Evolutionary conservation across 2,113 vertebrate genomes (phyloP).

Genomic region (Psittacara wagleri): DNA sequence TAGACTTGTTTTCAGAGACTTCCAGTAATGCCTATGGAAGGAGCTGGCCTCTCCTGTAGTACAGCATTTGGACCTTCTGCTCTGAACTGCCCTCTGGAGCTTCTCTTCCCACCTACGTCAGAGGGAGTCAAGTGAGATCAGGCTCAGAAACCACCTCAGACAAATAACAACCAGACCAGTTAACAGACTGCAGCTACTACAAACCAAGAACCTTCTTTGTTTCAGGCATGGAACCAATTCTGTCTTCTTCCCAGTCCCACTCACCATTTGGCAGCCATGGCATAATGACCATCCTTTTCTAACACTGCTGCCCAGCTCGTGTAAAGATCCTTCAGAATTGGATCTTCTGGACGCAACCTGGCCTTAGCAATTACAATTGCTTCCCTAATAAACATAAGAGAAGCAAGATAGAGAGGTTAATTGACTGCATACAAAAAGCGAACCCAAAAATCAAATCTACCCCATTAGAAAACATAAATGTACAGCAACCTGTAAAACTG

Average conservation of each 20-base stretch:
- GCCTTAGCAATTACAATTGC: constrained; percentile 91
- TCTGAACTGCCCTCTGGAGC: background rate
- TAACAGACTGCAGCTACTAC: background rate
- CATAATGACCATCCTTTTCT: constrained; percentile 92
- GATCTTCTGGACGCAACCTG: constrained; percentile 86
- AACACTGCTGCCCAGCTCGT: constrained; percentile 85
- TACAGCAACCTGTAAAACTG: constrained; percentile 86
- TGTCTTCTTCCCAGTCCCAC: background rate
- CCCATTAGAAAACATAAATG: background rate
- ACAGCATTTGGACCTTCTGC: background rate
- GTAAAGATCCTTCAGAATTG: constrained; percentile 85
- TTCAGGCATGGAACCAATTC: background rate
- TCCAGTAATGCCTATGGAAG: background rate
- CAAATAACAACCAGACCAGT: background rate
- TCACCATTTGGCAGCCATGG: constrained; percentile 93
- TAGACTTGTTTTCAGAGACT: background rate
- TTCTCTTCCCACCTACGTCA: background rate
- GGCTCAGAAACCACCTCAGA: background rate
- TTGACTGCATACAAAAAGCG: background rate
- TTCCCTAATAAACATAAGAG: constrained; percentile 77
- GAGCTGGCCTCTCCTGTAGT: background rate
- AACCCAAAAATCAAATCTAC: background rate
- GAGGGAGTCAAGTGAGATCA: background rate
- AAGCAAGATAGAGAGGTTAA: background rate
- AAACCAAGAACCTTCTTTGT: background rate